A percentile compares a stretch with the other conserved stretches of the same genome.
Evolutionary conservation across 2,113 vertebrate species (phyloP).

Genomic region (Hypomesus transpacificus): DNA sequence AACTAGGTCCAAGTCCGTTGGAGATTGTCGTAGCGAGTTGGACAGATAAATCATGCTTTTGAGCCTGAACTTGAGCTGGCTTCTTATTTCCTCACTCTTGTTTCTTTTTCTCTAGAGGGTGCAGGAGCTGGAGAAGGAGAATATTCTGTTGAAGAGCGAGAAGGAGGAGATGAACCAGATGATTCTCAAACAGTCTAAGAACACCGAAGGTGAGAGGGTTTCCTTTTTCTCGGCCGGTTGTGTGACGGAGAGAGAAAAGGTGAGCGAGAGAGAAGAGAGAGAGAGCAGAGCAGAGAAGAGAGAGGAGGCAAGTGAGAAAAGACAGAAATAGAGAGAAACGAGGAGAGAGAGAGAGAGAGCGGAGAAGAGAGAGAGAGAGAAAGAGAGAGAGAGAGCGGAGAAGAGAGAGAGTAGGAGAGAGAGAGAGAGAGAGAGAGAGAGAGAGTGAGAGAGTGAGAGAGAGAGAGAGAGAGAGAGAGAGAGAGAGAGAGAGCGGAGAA

Average conservation of each 20-base stretch:
- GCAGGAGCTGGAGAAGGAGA: slow-evolving; percentile 85
- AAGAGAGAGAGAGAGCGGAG: too few species aligned
- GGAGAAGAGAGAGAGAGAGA: too few species aligned
- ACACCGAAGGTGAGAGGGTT: slow-evolving; percentile 70
- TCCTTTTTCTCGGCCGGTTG: background rate
- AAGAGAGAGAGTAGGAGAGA: too few species aligned
- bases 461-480: too few species aligned
- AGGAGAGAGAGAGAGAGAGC: background rate
- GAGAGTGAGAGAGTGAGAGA: background rate
- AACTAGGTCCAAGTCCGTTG: background rate
- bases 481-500: too few species aligned
- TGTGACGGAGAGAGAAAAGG: background rate
- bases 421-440: background rate
- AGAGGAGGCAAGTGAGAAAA: too few species aligned
- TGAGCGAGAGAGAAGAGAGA: background rate
- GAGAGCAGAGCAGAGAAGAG: too few species aligned
- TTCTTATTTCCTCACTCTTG: background rate
- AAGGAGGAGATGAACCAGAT: slow-evolving; percentile 86
- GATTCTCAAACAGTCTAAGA: slow-evolving; percentile 66
- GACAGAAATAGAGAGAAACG: too few species aligned
- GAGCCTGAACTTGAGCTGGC: background rate
- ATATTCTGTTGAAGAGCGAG: slow-evolving; percentile 82
- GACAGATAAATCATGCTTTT: background rate
- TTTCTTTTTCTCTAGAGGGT: slow-evolving; percentile 70
- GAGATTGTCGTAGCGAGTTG: background rate